Conservation (phyloP, 2,113 vertebrate genomes). For the Lutjanus erythropterus region DNA sequence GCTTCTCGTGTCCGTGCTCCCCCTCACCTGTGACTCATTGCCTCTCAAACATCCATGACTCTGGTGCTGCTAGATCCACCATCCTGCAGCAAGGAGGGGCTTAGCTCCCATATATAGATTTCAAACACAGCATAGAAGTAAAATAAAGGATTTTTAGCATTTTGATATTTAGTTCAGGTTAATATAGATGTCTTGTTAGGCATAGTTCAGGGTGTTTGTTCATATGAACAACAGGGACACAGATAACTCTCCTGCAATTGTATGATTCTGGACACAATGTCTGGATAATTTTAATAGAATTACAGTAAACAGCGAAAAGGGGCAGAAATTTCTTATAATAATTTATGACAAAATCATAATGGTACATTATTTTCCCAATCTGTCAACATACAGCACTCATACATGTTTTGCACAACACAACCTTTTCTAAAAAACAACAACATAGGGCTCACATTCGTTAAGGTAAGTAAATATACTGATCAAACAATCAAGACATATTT, state of each 20-base stretch:
- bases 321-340: neutral
- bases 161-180: neutral
- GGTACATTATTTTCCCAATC: neutral
- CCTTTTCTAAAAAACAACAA: constrained; percentile 10
- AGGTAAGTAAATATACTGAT: neutral
- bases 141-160: neutral
- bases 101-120: constrained; percentile 5
- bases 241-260: neutral
- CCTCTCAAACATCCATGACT: constrained; percentile 57
- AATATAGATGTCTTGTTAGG: neutral
- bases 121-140: neutral
- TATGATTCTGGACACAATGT: neutral
- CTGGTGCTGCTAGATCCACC: constrained; percentile 58
- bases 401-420: neutral
- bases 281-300: neutral
- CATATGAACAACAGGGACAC: neutral
- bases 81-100: constrained; percentile 66
- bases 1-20: constrained; percentile 54
- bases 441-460: no score
- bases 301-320: neutral
- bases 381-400: neutral
- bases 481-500: neutral
- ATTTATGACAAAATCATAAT: neutral
- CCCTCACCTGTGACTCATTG: constrained; percentile 83
- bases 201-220: neutral